A percentile compares a stretch with the other conserved stretches of the same genome.
These are phyloP conservation scores for Equus przewalskii DNA, from an alignment of 2,113 vertebrate genomes.

Conservation along the genomic window DNA sequence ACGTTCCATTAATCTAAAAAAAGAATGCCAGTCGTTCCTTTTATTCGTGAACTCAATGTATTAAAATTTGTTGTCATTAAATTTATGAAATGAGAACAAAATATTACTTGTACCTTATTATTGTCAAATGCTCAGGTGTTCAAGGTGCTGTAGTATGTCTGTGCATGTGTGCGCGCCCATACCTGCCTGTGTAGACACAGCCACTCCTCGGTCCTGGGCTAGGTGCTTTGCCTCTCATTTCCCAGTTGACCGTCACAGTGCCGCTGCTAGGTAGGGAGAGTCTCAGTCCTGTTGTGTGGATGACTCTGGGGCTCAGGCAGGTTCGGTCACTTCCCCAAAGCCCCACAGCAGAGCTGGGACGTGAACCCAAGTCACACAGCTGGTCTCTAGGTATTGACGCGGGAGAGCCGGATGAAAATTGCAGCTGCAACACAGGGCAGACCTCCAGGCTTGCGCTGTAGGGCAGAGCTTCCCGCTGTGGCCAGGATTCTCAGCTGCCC, in stretches of 20 bases:
- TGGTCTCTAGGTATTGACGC: background rate
- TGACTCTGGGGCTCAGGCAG: background rate
- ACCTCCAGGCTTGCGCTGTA: background rate
- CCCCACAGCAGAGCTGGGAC: background rate
- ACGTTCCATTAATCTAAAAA: slow-evolving; percentile 58
- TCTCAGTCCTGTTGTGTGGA: background rate
- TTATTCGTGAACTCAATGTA: slow-evolving; percentile 48
- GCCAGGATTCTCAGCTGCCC: background rate
- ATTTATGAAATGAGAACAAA: background rate
- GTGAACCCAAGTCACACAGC: background rate
- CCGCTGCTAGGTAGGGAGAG: background rate
- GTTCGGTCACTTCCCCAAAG: background rate
- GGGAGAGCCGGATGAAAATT: background rate
- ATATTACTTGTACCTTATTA: background rate
- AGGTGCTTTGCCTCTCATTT: background rate
- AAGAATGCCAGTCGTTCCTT: background rate
- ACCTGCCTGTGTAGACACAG: background rate
- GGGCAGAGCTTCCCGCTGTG: background rate
- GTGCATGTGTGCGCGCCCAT: fast-evolving
- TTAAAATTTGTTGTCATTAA: slow-evolving; percentile 34
- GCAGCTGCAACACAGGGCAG: background rate
- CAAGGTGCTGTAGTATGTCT: background rate
- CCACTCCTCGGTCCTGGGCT: background rate
- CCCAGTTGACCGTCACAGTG: background rate
- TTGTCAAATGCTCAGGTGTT: background rate